Evolutionary conservation across 92 coral and sea anemone species (phyloP), one percentile per base, ranked within the genome.

Genomic region (Epizoanthus scotinus): DNA sequence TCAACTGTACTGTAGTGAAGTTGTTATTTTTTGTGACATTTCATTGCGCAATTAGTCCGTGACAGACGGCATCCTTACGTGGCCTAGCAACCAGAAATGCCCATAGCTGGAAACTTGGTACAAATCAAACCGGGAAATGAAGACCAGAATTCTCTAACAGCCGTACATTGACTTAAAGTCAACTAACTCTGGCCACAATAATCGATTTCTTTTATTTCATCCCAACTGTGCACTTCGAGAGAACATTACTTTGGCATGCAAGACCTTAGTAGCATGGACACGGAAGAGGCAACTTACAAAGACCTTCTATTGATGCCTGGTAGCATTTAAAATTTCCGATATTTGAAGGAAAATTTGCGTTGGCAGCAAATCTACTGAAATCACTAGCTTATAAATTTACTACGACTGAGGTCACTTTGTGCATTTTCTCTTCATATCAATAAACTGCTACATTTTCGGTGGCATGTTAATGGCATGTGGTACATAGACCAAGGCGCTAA

Each of bases 201-300:
- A 31, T 34, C n/a, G 17, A 17, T 44, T 75, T 73, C 8, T 4
- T 24, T 15, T 55, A 6, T 22, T 12, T 12, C 47, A 21, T 56
- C 22, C 68, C 24, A 13, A 22, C 49, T 21, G 38, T 0, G 27
- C 9, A 52, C 59, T 58, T 59, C 22, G 21, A 59, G 68, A 55
- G 56, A 75, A 28, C 81, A 75, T 75, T 59, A 59, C 55, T 75
- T 75, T 75, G 81, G 81, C 3, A 75, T 75, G 81, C 24, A 18
- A 59, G 59, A 12, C 17, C 57, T 55, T 67, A 21, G 14, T 7
- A 67, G 54, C 68, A n/a, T 31, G 6, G 42, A 50, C 14, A 19
- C 49, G 9, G 44, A 67, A 38, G 25, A 27, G 24, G 15, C n/a
- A 26, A 26, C 17, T 8, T 22, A 17, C 19, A 19, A n/a, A 57